A percentile compares a stretch with the other conserved stretches of the same genome.
Conservation (phyloP, 1,140 invertebrate species). For the Nymphalis io region DNA sequence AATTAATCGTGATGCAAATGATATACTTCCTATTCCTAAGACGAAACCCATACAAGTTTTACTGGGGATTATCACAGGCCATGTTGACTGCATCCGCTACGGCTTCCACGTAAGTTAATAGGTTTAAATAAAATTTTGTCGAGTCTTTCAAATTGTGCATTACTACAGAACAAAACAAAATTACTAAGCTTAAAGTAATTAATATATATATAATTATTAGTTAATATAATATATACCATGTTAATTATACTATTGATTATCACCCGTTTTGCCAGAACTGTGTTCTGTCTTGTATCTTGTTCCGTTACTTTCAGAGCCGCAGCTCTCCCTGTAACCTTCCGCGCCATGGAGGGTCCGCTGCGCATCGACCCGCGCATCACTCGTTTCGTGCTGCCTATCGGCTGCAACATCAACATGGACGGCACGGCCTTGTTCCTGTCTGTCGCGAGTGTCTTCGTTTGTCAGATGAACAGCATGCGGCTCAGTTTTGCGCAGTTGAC, state of each 20-base stretch:
- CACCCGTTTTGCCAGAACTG: too few species aligned
- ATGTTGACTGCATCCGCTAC: constrained; percentile 96
- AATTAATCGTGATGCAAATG: constrained; percentile 89
- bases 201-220: too few species aligned
- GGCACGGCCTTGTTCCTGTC: constrained; percentile 96
- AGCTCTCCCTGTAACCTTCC: constrained; percentile 96
- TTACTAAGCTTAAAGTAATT: too few species aligned
- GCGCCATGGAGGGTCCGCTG: constrained; percentile 95
- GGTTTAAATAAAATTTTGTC: background rate
- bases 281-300: too few species aligned
- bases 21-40: constrained; percentile 92
- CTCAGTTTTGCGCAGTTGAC: constrained; percentile 89
- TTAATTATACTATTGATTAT: too few species aligned
- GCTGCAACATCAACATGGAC: constrained; percentile 96
- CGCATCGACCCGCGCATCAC: constrained; percentile 94
- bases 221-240: too few species aligned
- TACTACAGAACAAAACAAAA: too few species aligned
- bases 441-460: constrained; percentile 94
- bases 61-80: constrained; percentile 90
- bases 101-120: constrained; percentile 90
- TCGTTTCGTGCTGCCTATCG: constrained; percentile 94
- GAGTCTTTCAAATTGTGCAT: background rate
- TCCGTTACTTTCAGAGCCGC: constrained; percentile 94
- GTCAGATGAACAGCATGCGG: constrained; percentile 92
- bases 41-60: constrained; percentile 94